Base-by-base conservation (phyloP, 2,113 vertebrate genomes). In the Phylloscopus trochilus region DNA sequence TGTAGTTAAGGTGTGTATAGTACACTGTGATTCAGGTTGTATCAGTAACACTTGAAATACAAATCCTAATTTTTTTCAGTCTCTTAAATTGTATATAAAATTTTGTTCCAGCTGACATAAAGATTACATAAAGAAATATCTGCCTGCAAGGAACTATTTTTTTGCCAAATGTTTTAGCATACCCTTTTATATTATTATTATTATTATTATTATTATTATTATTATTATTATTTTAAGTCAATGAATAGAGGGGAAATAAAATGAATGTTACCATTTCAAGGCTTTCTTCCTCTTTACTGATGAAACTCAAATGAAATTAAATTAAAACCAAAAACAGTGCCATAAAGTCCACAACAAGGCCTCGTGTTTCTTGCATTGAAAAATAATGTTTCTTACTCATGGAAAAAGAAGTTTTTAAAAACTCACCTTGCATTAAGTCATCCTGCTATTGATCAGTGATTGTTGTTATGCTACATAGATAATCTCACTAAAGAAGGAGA, bases 81-180 rank as follows among this genome's bases (percentile, higher is more conserved):
- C 53, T 80, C 82, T 68, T 64, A 80, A 85, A 37, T 74, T 89
- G 35, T 56, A 21, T 80, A n/a, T 85, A 80, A 93, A 92, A 93
- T 92, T 95, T 81, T 87, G 16, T 55, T 96, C 30, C 26, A 87
- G n/a, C 37, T 88, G 83, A 89, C 58, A 37, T 37, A 26, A 96
- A 93, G 31, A 93, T 89, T 53, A 72, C 72, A 84, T 89, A 55
- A 94, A 90, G 55, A 83, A 95, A 90, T 85, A 94, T 27, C 56
- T 95, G 62, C 75, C 92, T 84, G 75, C 56, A 95, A 96, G 92
- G 67, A 73, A 59, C 13, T 90, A 10, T 41, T 41, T 83, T 95
- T 97, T 80, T n/a, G 56, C 69, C 89, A 84, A 83, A 41, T 69
- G 52, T 87, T 94, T 92, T 66, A 83, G 47, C 49, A 77, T 78